phyloP scores from a whole-genome alignment of 1,140 invertebrate species.

The Sitodiplosis mosellana region DNA sequence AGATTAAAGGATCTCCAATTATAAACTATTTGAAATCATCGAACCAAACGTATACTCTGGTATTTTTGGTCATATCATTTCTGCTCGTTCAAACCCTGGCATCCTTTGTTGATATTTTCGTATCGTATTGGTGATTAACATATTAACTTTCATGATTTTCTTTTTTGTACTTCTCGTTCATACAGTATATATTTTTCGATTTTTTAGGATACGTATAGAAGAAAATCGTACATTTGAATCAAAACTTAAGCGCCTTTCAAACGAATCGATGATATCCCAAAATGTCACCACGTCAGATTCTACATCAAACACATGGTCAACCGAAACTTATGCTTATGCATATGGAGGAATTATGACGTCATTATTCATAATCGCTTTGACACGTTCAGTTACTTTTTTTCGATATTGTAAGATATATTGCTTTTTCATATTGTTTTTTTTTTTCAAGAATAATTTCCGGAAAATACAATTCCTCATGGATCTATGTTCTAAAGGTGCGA shows the following conservation, averaged over 20 bases:
- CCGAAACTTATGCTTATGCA: slow-evolving; percentile 26
- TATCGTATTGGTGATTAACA: slow-evolving; percentile 29
- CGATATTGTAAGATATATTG: no score
- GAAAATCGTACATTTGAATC: slow-evolving; percentile 1
- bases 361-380: slow-evolving; percentile 28
- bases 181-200: not conserved
- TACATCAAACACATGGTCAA: slow-evolving; percentile 4
- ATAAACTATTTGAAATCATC: slow-evolving; percentile 9
- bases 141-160: no score
- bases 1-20: slow-evolving; percentile 7
- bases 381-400: slow-evolving; percentile 22
- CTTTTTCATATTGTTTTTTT: no score
- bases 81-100: slow-evolving; percentile 27
- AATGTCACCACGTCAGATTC: not conserved
- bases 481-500: slow-evolving; percentile 43
- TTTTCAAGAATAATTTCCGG: no score
- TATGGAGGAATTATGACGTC: slow-evolving; percentile 28
- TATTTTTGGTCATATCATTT: slow-evolving; percentile 22
- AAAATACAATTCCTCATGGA: no score
- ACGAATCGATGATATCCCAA: not conserved
- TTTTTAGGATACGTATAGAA: slow-evolving; percentile 1
- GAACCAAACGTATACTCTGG: slow-evolving; percentile 21
- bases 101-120: slow-evolving; percentile 38
- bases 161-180: not conserved
- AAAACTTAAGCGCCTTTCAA: not conserved